Evolutionary conservation across 2,888 invertebrate species (phyloP).

Genomic region (Frankliniella intonsa): DNA sequence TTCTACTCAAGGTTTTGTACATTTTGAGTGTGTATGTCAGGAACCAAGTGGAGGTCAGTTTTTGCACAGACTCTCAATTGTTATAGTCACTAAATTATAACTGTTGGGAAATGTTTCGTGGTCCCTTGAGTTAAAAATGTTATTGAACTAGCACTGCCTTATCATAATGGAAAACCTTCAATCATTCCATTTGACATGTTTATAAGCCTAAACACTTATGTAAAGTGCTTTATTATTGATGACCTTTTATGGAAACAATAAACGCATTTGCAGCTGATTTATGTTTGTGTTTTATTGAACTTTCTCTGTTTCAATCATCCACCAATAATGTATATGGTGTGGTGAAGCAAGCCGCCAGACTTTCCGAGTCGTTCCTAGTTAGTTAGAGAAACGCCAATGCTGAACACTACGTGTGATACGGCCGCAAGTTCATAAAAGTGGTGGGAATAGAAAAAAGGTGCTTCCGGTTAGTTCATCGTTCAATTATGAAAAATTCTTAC

Average conservation of each 20-base stretch:
- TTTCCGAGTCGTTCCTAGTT: too few species aligned
- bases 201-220: constrained; percentile 23
- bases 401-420: too few species aligned
- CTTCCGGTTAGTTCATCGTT: too few species aligned
- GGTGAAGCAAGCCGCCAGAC: too few species aligned
- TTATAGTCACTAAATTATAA: not conserved
- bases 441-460: too few species aligned
- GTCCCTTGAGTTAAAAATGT: constrained; percentile 19
- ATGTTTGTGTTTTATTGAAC: too few species aligned
- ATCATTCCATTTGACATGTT: constrained; percentile 23
- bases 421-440: too few species aligned
- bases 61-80: not conserved
- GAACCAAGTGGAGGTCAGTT: not conserved
- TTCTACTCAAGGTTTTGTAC: constrained; percentile 7
- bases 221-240: constrained; percentile 27
- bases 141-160: constrained; percentile 20
- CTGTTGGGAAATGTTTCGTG: not conserved
- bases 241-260: constrained; percentile 25
- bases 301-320: too few species aligned
- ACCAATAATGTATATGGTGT: too few species aligned
- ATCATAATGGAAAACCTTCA: constrained; percentile 6
- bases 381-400: too few species aligned
- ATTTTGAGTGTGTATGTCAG: not conserved
- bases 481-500: too few species aligned
- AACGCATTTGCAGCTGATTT: constrained; percentile 8